Percentiles rank a stretch among this genome's conserved stretches.
Conservation (phyloP, 2,888 invertebrate species). For the Drosophila fulvimacula region DNA sequence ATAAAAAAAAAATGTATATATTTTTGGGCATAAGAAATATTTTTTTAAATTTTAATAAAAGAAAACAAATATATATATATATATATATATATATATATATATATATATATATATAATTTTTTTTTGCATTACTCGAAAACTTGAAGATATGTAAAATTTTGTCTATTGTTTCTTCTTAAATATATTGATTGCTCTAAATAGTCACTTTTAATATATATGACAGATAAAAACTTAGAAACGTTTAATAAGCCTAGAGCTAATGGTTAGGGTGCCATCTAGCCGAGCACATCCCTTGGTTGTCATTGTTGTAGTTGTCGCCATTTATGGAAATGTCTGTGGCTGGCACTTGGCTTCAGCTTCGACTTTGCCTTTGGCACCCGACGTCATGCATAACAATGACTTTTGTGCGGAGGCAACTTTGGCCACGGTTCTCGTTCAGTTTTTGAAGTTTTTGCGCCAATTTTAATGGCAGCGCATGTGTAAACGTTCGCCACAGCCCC, state of each 20-base stretch:
- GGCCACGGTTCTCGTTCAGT: constrained; percentile 31
- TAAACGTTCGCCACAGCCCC: constrained; percentile 47
- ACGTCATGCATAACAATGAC: constrained; percentile 81
- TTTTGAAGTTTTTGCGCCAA: constrained; percentile 52
- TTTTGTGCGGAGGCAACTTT: constrained; percentile 50
- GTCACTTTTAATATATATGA: neutral
- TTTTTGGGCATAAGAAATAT: no score
- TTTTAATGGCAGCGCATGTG: constrained; percentile 63
- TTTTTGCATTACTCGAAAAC: neutral
- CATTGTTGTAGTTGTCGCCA: constrained; percentile 33
- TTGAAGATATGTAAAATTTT: neutral
- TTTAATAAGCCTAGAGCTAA: neutral
- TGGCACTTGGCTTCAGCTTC: constrained; percentile 20
- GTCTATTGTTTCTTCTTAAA: neutral
- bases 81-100: no score
- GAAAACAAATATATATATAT: no score
- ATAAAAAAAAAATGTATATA: no score
- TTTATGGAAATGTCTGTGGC: constrained; percentile 72
- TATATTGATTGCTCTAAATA: neutral
- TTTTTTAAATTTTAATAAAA: no score
- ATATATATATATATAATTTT: no score
- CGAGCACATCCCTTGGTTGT: constrained; percentile 3
- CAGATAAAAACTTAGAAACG: neutral
- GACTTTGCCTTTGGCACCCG: constrained; percentile 59
- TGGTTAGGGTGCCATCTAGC: neutral